A percentile compares a stretch with the other conserved stretches of the same genome.
These are phyloP conservation scores for Spodoptera litura DNA, from an alignment of 1,140 invertebrate genomes.

Conservation along the genomic window DNA sequence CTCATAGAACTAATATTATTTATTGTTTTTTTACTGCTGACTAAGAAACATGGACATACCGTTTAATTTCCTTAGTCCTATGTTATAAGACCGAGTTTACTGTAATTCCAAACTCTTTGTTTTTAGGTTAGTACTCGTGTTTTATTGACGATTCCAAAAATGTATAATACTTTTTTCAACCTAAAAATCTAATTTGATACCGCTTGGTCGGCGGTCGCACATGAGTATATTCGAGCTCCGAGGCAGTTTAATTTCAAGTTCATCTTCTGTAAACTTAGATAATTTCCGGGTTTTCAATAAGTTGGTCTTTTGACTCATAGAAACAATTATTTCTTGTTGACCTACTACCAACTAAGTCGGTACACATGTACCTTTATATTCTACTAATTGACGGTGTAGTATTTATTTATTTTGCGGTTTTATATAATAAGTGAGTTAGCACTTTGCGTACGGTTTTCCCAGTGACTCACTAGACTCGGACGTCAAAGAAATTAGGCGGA, in stretches of 20 bases:
- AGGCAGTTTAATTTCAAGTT: too few species aligned
- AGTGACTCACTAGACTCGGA: conserved; percentile 33
- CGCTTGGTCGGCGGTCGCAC: too few species aligned
- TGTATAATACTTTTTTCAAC: too few species aligned
- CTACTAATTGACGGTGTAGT: neutral
- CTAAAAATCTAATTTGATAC: too few species aligned
- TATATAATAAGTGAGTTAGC: conserved; percentile 30
- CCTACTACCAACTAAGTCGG: neutral
- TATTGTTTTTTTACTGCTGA: too few species aligned
- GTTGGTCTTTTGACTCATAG: conserved; percentile 12
- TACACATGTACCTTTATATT: neutral
- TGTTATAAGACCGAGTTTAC: too few species aligned
- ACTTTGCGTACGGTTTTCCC: conserved; percentile 36
- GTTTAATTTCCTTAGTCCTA: too few species aligned
- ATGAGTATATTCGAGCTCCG: too few species aligned
- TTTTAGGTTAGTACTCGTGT: too few species aligned
- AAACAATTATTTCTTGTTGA: neutral
- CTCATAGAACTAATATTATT: neutral
- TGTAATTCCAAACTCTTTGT: too few species aligned
- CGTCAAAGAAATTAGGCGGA: conserved; percentile 48
- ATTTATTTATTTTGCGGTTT: conserved; percentile 43
- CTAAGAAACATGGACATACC: too few species aligned
- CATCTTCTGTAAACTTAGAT: neutral
- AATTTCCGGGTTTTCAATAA: neutral
- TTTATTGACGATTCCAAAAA: too few species aligned